Evolutionary conservation across 2,113 vertebrate species (phyloP).

Genomic region (Dendropsophus ebraccatus): DNA sequence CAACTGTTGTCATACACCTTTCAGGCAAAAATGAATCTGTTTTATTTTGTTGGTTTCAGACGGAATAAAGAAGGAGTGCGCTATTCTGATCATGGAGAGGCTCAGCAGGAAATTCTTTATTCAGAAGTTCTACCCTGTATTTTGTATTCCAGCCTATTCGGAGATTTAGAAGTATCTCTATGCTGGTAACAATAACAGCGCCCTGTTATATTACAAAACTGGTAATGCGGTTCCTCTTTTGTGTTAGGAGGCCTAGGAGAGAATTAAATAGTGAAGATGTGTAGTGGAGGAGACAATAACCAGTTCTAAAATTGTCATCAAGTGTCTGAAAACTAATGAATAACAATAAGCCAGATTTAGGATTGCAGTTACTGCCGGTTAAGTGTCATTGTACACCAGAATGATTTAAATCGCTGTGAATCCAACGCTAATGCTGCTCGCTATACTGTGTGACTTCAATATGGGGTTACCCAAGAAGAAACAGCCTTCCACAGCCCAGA

Average conservation of each 20-base stretch:
- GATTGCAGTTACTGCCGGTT: not conserved
- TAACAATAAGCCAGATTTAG: conserved; percentile 9
- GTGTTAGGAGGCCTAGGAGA: not conserved
- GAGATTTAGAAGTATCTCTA: conserved; percentile 16
- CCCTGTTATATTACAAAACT: not conserved
- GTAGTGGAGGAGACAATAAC: conserved; percentile 21
- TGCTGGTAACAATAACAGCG: conserved; percentile 7
- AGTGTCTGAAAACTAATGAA: conserved; percentile 22
- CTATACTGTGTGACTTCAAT: not conserved
- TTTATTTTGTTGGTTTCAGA: not conserved
- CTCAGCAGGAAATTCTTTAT: conserved; percentile 22
- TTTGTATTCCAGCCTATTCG: not conserved
- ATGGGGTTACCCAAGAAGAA: not conserved
- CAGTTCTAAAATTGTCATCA: not conserved
- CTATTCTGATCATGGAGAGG: conserved; percentile 1
- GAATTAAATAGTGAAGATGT: not conserved
- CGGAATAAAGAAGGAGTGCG: not conserved
- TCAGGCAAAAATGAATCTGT: not conserved
- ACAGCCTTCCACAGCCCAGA: not conserved
- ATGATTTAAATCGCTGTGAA: not conserved
- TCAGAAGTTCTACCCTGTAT: not conserved
- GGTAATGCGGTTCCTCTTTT: not conserved
- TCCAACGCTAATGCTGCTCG: not conserved
- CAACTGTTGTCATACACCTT: not conserved
- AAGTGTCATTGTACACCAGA: not conserved